phyloP scores from a whole-genome alignment of 2,888 invertebrate genomes.

The Phragmatobia fuliginosa region DNA sequence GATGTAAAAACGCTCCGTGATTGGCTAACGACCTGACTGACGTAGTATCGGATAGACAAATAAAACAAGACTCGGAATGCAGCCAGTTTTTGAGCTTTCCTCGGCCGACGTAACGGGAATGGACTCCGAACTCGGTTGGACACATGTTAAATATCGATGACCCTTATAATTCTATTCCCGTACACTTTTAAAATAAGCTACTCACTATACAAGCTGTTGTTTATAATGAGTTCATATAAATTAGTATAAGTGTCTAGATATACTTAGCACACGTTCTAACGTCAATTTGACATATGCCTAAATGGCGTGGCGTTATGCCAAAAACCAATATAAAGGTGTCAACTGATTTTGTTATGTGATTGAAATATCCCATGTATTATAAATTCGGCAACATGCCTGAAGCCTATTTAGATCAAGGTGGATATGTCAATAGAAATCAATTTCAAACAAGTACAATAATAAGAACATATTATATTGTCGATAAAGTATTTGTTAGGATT shows the following conservation, averaged over 20 bases:
- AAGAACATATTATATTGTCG: conserved; percentile 16
- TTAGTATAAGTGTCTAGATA: conserved; percentile 27
- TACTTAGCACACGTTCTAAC: conserved; percentile 31
- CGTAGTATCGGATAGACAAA: conserved; percentile 74
- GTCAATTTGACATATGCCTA: conserved; percentile 63
- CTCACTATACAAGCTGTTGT: neutral
- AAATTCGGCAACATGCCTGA: conserved; percentile 49
- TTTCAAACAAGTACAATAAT: conserved; percentile 22
- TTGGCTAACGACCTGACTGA: conserved; percentile 75
- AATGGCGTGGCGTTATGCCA: conserved; percentile 64
- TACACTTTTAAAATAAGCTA: conserved; percentile 23
- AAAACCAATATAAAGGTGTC: conserved; percentile 63
- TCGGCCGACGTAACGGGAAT: conserved; percentile 58
- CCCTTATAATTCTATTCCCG: conserved; percentile 39
- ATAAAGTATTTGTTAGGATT: conserved; percentile 16
- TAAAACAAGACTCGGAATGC: conserved; percentile 72
- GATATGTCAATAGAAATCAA: conserved; percentile 46
- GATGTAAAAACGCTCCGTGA: conserved; percentile 69
- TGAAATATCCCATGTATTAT: conserved; percentile 53
- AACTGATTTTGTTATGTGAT: conserved; percentile 51
- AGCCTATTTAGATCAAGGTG: conserved; percentile 58
- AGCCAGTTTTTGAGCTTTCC: conserved; percentile 65
- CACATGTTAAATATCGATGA: conserved; percentile 46
- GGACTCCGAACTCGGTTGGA: conserved; percentile 36
- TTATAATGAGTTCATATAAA: conserved; percentile 22